Percentiles rank a stretch among this genome's conserved stretches.
Evolutionary conservation across 2,797 vertebrate genomes (phyloP).

Genomic region (Eulemur albifrons): DNA sequence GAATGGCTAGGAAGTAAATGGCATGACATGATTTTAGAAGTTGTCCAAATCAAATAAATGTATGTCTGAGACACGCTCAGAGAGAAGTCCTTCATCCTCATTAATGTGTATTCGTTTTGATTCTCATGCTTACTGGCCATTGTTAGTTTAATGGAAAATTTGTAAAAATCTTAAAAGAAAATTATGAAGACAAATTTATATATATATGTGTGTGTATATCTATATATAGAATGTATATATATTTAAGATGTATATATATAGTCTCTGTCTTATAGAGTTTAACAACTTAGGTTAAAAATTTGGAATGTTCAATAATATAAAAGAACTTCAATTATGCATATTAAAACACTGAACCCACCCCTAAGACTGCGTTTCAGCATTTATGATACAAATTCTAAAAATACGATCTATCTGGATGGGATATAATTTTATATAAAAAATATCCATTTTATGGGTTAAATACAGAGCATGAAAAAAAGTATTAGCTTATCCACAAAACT

Average conservation of each 20-base stretch:
- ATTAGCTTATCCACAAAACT: neutral
- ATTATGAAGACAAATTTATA: neutral
- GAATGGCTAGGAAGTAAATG: neutral
- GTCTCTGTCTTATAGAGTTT: neutral
- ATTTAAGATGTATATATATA: neutral
- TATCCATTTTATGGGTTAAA: neutral
- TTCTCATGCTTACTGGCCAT: neutral
- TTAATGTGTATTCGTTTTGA: neutral
- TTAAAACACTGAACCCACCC: neutral
- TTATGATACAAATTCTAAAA: neutral
- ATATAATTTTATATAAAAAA: neutral
- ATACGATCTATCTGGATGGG: neutral
- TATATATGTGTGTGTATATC: neutral
- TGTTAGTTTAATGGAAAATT: neutral
- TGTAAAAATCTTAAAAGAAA: neutral
- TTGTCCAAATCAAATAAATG: neutral
- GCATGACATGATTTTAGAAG: neutral
- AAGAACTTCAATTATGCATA: neutral
- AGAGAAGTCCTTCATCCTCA: neutral
- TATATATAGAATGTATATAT: too few relatives aligned
- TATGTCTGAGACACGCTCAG: neutral
- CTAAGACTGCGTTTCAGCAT: neutral
- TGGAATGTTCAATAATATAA: neutral
- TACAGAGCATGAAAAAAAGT: neutral
- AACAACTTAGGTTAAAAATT: neutral